Evolutionary conservation across 2,888 invertebrate genomes (phyloP).

Genomic region (Margaritifera margaritifera): DNA sequence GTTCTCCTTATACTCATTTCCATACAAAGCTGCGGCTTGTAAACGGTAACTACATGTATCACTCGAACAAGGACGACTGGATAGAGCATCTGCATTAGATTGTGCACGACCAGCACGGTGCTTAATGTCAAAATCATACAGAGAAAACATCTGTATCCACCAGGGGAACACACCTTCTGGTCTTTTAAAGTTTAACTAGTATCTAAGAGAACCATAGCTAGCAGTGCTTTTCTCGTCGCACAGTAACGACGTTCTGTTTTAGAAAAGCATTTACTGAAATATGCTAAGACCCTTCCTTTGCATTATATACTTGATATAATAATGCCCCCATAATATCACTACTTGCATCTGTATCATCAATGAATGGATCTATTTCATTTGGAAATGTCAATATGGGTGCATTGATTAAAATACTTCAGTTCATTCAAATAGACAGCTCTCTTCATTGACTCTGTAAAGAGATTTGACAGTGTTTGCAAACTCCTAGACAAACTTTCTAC

Average conservation of each 20-base stretch:
- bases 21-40: conserved; percentile 13
- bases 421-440: conserved; percentile 21
- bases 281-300: conserved; percentile 18
- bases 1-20: no score
- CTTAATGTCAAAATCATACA: conserved; percentile 4
- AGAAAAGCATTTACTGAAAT: not conserved
- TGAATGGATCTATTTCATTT: conserved; percentile 15
- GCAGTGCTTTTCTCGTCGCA: conserved; percentile 19
- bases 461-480: conserved; percentile 36
- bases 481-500: not conserved
- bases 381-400: conserved; percentile 1
- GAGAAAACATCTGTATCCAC: conserved; percentile 9
- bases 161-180: conserved; percentile 23
- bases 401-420: conserved; percentile 4
- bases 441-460: conserved; percentile 26
- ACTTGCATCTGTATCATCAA: conserved; percentile 12
- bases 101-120: conserved; percentile 20
- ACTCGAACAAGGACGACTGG: conserved; percentile 17
- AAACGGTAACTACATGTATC: conserved; percentile 15
- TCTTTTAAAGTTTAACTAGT: conserved; percentile 24
- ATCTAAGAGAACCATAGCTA: conserved; percentile 25
- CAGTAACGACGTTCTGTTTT: conserved; percentile 22
- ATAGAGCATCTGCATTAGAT: conserved; percentile 22
- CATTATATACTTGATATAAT: conserved; percentile 21
- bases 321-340: conserved; percentile 10